Evolutionary conservation across 2,113 vertebrate species (phyloP), one percentile per base, ranked within the genome.

Genomic region (Labeo catla): DNA sequence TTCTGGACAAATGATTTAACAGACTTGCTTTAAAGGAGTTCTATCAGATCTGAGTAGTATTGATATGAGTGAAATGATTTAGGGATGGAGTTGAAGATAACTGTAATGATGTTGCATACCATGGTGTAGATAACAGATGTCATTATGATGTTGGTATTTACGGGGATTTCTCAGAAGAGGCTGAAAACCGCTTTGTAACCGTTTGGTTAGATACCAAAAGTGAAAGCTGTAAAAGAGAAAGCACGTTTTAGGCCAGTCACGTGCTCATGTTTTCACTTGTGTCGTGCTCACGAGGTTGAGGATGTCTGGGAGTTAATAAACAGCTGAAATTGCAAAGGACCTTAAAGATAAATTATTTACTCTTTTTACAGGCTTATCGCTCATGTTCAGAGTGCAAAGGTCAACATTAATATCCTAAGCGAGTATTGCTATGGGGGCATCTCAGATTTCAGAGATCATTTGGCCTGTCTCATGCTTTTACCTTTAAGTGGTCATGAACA

Each of bases 1-100:
- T 92, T 90, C 87, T 87, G 70, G 86, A 74, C 49, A 90, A 91
- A 92, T 93, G 66, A 91, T 87, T 92, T 43, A 87, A 86, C 15
- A 0, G 43, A 28, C 83, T 76, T 90, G 80, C 77, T n/a, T 84
- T 84, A 16, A 45, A 65, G 47, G 57, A 28, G 3, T 36, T 16
- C 12, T 21, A 2, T 61, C 66, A 45, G 2, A 76, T 39, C 10
- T 63, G 34, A 84, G 43, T 61, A 21, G 23, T 50, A 66, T 28
- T 61, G 19, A 45, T 59, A 66, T 54, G 10, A 23, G 21, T 28
- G 21, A 76, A 76, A 76, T 50, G 10, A 76, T 23, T 76, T 21
- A 15, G n/a, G 45, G 11, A 6, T 36, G 15, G 3, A 54, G 49
- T 50, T 36, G n/a, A 50, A 23, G 45, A 77, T 77, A 50, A 34